Evolutionary conservation across 2,113 vertebrate genomes (phyloP).

Genomic region (Lepus europaeus): DNA sequence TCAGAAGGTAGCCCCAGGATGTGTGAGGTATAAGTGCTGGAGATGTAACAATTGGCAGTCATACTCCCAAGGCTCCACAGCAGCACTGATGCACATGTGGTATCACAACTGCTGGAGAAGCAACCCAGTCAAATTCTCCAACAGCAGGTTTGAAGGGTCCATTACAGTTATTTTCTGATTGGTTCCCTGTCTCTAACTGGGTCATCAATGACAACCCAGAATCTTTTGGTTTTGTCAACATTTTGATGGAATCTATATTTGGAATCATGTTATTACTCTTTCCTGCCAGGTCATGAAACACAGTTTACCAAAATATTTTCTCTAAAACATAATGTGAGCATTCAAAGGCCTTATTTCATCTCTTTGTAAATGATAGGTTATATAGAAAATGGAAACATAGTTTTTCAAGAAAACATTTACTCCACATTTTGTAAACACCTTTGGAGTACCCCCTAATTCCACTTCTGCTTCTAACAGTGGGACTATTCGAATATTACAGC

Average conservation of each 20-base stretch:
- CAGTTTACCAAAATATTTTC: constrained; percentile 2
- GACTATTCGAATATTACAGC: not conserved
- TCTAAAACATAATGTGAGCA: not conserved
- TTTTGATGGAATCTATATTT: not conserved
- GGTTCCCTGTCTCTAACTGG: not conserved
- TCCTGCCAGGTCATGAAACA: not conserved
- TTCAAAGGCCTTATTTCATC: not conserved
- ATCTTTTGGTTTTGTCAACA: not conserved
- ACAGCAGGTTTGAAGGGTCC: not conserved
- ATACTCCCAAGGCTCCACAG: not conserved
- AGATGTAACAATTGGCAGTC: not conserved
- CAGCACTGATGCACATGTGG: not conserved
- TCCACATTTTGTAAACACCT: not conserved
- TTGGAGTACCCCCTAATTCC: not conserved
- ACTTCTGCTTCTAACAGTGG: not conserved
- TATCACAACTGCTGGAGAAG: not conserved
- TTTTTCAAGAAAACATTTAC: not conserved
- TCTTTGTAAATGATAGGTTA: not conserved
- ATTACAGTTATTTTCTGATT: not conserved
- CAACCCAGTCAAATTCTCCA: not conserved
- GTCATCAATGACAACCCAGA: not conserved
- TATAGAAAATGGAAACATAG: not conserved
- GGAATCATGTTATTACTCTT: not conserved
- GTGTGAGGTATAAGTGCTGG: not conserved
- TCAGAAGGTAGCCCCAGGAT: not conserved